Evolutionary conservation across 2,797 vertebrate species (phyloP).

Genomic region (Tragopan temminckii): DNA sequence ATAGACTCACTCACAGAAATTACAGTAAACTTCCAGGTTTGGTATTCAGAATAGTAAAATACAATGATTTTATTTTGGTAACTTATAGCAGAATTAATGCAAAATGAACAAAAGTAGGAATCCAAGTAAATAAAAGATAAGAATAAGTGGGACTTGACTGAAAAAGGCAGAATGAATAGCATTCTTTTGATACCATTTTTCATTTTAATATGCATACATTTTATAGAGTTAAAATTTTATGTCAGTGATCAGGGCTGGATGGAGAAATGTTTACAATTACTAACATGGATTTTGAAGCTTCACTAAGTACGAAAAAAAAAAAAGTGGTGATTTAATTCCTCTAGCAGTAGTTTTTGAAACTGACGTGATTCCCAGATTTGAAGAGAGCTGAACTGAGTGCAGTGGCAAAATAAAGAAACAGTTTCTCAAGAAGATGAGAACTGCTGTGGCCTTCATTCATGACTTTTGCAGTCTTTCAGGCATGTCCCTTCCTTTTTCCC

Average conservation of each 20-base stretch:
- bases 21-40: not conserved
- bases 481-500: not conserved
- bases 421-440: not conserved
- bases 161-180: not conserved
- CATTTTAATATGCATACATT: not conserved
- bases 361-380: slow-evolving; percentile 1
- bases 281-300: not conserved
- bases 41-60: not conserved
- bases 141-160: not conserved
- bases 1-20: not conserved
- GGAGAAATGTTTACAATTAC: not conserved
- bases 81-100: not conserved
- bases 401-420: slow-evolving; percentile 1
- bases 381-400: not conserved
- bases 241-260: not conserved
- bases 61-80: not conserved
- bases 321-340: not conserved
- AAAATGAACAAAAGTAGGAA: not conserved
- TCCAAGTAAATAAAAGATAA: not conserved
- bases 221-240: not conserved
- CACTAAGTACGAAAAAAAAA: not conserved
- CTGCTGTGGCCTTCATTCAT: not conserved
- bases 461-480: not conserved
- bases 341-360: not conserved
- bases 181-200: not conserved